phyloP scores from a whole-genome alignment of 1,140 invertebrate genomes.

The Artemia franciscana region DNA sequence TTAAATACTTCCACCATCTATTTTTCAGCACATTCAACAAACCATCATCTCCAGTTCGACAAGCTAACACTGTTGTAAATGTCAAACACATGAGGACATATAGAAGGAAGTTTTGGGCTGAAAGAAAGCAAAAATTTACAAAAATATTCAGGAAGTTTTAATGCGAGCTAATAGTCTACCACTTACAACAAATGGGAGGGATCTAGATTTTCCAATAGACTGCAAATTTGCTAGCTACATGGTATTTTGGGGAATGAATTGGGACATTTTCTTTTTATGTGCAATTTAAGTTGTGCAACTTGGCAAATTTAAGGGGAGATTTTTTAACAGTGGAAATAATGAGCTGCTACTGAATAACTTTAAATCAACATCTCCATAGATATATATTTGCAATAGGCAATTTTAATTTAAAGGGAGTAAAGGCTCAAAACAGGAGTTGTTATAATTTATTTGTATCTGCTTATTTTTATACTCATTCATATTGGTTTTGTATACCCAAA shows the following conservation, averaged over 20 bases:
- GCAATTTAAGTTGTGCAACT: too few relatives aligned
- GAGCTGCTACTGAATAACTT: too few relatives aligned
- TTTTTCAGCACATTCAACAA: slow-evolving; percentile 37
- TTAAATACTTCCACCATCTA: slow-evolving; percentile 43
- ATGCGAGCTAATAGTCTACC: background rate
- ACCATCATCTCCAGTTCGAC: slow-evolving; percentile 33
- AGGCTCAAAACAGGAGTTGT: too few relatives aligned
- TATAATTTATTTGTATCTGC: too few relatives aligned
- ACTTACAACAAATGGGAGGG: background rate
- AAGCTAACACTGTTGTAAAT: slow-evolving; percentile 47
- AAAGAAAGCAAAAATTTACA: slow-evolving; percentile 13
- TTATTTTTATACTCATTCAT: too few relatives aligned
- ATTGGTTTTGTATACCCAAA: too few relatives aligned
- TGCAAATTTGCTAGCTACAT: slow-evolving; percentile 15
- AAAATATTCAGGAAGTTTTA: background rate
- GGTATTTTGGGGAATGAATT: slow-evolving; percentile 4
- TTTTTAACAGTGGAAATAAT: too few relatives aligned
- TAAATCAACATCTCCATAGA: too few relatives aligned
- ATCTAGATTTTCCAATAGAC: slow-evolving; percentile 3
- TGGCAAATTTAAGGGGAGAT: too few relatives aligned
- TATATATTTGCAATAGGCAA: too few relatives aligned
- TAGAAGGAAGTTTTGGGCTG: slow-evolving; percentile 52
- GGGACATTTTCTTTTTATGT: too few relatives aligned
- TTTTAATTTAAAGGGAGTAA: too few relatives aligned
- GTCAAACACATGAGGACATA: slow-evolving; percentile 48